Conservation (phyloP, 2,113 vertebrate species). For the Rhabdornis inornatus region DNA sequence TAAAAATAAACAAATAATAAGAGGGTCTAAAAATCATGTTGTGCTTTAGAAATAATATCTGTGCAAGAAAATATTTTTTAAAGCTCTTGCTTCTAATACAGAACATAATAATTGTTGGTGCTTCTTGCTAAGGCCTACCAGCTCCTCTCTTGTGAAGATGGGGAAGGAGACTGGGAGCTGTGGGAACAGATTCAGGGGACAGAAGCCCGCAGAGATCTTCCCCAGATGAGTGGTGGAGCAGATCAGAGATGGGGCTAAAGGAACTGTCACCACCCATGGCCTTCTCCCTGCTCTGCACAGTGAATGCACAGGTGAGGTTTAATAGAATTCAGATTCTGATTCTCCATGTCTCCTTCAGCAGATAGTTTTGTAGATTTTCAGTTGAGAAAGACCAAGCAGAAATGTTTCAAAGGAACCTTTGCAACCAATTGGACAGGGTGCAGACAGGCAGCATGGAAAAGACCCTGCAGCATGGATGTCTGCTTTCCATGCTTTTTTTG, state of each 20-base stretch:
- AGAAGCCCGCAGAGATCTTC: not conserved
- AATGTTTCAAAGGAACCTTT: not conserved
- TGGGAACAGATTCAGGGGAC: not conserved
- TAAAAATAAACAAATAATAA: slow-evolving; percentile 30
- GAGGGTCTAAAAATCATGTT: not conserved
- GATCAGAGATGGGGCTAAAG: not conserved
- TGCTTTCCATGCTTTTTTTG: not conserved
- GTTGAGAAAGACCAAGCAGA: not conserved
- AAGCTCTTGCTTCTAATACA: not conserved
- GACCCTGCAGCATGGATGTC: accelerated
- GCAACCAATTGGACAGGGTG: not conserved
- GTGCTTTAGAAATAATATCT: slow-evolving; percentile 24
- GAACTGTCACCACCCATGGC: not conserved
- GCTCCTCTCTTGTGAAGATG: not conserved
- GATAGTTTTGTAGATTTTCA: not conserved
- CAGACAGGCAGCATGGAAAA: not conserved
- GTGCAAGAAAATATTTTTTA: not conserved
- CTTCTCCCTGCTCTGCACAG: not conserved
- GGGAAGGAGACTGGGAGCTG: not conserved
- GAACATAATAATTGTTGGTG: not conserved
- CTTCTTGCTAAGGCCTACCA: not conserved
- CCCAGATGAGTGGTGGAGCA: not conserved
- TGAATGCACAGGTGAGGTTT: not conserved
- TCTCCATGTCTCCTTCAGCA: not conserved
- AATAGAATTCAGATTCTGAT: not conserved